These are phyloP conservation scores for Plectropomus leopardus DNA, from an alignment of 2,113 vertebrate genomes.

Conservation along the genomic window DNA sequence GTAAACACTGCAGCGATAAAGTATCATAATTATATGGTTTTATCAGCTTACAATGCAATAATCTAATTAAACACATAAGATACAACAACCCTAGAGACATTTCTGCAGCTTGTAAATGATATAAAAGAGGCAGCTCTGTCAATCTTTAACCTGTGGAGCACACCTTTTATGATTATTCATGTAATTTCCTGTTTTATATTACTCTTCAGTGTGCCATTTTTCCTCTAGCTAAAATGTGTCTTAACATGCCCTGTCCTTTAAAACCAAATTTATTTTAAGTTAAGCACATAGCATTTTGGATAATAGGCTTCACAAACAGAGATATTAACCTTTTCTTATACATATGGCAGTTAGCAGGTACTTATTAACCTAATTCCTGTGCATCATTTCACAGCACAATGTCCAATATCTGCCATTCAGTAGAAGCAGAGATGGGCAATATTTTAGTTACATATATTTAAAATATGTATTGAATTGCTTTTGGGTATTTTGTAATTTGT, in stretches of 20 bases:
- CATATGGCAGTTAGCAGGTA: background rate
- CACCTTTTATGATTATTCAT: background rate
- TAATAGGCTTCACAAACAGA: background rate
- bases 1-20: slow-evolving; percentile 13
- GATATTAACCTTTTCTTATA: background rate
- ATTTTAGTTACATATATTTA: too few species aligned
- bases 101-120: background rate
- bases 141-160: slow-evolving; percentile 9
- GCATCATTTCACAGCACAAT: background rate
- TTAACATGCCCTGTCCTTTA: background rate
- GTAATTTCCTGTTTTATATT: background rate
- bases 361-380: background rate
- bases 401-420: background rate
- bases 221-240: background rate
- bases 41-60: slow-evolving; percentile 2
- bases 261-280: background rate
- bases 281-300: background rate
- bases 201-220: background rate
- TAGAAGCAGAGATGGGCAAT: too few species aligned
- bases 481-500: too few species aligned
- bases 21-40: background rate
- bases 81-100: background rate
- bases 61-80: background rate
- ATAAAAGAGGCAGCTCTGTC: background rate
- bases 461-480: too few species aligned